phyloP scores from a whole-genome alignment of 2,113 vertebrate species.

The Pterophyllum scalare region DNA sequence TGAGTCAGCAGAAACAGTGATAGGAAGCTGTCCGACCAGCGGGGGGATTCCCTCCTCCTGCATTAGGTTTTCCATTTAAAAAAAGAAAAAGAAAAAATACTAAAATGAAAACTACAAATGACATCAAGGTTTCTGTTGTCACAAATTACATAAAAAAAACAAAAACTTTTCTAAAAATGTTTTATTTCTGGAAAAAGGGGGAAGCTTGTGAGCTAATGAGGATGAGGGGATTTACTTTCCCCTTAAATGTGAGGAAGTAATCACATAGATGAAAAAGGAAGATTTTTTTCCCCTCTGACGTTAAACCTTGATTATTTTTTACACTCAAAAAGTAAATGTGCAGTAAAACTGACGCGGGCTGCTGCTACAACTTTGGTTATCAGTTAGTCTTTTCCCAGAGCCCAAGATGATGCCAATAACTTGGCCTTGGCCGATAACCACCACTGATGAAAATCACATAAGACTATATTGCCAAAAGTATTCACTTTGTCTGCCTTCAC shows the following conservation, averaged over 20 bases:
- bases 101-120: neutral
- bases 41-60: constrained; percentile 23
- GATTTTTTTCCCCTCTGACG: neutral
- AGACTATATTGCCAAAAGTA: no score
- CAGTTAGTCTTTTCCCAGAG: neutral
- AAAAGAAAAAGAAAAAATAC: no score
- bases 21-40: neutral
- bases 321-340: neutral
- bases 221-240: neutral
- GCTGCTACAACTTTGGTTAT: neutral
- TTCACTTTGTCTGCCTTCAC: no score
- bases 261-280: neutral
- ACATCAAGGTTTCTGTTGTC: neutral
- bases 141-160: neutral
- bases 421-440: neutral
- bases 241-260: neutral
- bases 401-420: neutral
- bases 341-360: neutral
- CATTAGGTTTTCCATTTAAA: neutral
- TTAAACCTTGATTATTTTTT: neutral
- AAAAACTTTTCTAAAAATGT: no score
- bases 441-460: no score
- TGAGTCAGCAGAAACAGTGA: constrained; percentile 27
- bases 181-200: neutral
- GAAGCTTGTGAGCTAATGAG: neutral